Evolutionary conservation across 2,113 vertebrate genomes (phyloP).

Genomic region (Octodon degus): DNA sequence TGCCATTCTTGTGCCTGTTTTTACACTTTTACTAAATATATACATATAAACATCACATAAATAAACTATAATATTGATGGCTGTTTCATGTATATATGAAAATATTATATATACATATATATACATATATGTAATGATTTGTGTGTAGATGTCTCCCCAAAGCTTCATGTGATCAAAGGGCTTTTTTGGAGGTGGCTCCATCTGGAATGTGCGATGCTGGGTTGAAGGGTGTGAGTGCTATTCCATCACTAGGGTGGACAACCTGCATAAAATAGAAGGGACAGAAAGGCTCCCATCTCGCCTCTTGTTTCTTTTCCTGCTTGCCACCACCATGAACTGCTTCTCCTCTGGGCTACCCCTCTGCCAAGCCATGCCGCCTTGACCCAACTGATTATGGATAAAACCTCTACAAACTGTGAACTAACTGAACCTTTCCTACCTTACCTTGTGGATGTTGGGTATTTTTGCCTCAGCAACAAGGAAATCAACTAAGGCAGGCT

Average conservation of each 20-base stretch:
- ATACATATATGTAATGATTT: background rate
- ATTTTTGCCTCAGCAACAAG: background rate
- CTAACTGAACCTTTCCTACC: background rate
- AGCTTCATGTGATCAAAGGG: background rate
- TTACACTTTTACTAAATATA: background rate
- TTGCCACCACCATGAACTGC: background rate
- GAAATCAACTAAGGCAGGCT: background rate
- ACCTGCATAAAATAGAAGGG: background rate
- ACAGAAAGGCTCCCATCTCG: background rate
- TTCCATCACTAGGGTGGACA: background rate
- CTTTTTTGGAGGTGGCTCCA: background rate
- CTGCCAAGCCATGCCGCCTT: background rate
- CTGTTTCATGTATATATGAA: background rate
- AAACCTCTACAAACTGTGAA: background rate
- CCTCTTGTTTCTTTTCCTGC: background rate
- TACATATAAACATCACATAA: background rate
- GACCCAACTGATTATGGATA: background rate
- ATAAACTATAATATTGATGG: background rate
- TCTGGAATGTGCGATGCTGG: background rate
- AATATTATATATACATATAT: too few relatives aligned
- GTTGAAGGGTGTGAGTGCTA: background rate
- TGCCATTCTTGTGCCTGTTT: background rate
- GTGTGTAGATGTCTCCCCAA: background rate
- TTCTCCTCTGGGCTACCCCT: background rate
- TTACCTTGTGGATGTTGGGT: background rate